Base-by-base conservation (phyloP, 2,888 invertebrate species). In the Monopis laevigella region DNA sequence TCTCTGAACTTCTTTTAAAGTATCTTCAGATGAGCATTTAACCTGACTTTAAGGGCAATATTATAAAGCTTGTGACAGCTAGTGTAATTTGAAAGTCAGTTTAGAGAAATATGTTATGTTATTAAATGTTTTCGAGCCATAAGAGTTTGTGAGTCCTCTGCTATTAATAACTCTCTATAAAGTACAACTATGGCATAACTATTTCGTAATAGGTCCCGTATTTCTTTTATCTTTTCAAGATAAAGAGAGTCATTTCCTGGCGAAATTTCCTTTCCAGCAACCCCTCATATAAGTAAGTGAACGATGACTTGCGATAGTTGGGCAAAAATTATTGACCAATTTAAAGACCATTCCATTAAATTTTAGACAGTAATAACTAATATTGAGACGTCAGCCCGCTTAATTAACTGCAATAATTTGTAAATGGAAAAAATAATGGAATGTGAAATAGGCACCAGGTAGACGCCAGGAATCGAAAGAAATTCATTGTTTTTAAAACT, bases 61-160 rank as follows among this genome's bases (percentile, higher is more conserved):
- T 78, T 75, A n/a, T n/a, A 75, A 75, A 74, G 59, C 74, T n/a
- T 77, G 77, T 78, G 75, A 75, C n/a, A 70, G 62, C 68, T 72
- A 71, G 69, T 73, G 72, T 72, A 71, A 73, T 72, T 73, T 72
- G 71, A 72, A 68, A 62, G 66, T 68, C 64, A 67, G 67, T 68
- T 67, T 67, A 65, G 64, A 69, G 62, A 62, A 65, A 58, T 74
- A 74, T 72, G 62, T 74, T 74, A 75, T 73, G 70, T 73, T 77
- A 77, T 75, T 74, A 73, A 75, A 75, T 65, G 59, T 69, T 67
- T 65, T 17, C n/a, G 32, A 14, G 17, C 60, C 17, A 32, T 16
- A 17, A 32, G 14, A n/a, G 17, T 17, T 32, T 17, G 14, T 17
- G 32, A 17, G 17, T 17, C 12, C 29, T 14, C 6, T 29, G 29